Conservation (phyloP, 2,113 vertebrate genomes). For the Paratilapia polleni region DNA sequence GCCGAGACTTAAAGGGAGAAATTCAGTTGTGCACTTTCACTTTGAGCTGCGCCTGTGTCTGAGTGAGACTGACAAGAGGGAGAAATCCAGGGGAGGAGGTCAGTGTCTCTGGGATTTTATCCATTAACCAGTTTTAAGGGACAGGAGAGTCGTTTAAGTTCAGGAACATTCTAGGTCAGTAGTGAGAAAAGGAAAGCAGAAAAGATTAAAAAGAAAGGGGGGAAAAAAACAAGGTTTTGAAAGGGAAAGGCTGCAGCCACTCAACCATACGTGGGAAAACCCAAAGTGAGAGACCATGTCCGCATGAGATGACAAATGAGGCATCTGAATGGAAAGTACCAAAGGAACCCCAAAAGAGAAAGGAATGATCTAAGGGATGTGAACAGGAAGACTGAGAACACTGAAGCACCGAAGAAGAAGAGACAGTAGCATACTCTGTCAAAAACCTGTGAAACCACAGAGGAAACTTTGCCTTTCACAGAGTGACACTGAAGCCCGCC, state of each 20-base stretch:
- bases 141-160: slow-evolving; percentile 45
- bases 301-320: slow-evolving; percentile 62
- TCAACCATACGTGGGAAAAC: slow-evolving; percentile 67
- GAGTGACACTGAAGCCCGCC: slow-evolving; percentile 54
- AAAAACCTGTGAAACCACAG: slow-evolving; percentile 63
- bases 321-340: slow-evolving; percentile 72
- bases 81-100: slow-evolving; percentile 42
- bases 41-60: slow-evolving; percentile 64
- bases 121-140: slow-evolving; percentile 59
- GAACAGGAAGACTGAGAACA: slow-evolving; percentile 33
- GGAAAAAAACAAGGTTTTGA: slow-evolving; percentile 56
- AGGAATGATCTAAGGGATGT: slow-evolving; percentile 50
- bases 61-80: slow-evolving; percentile 63
- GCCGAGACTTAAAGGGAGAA: slow-evolving; percentile 71
- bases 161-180: slow-evolving; percentile 68
- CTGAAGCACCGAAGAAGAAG: slow-evolving; percentile 41
- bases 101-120: slow-evolving; percentile 51
- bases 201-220: not conserved
- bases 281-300: slow-evolving; percentile 67
- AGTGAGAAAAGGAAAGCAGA: slow-evolving; percentile 28
- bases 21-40: slow-evolving; percentile 75
- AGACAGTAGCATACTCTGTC: slow-evolving; percentile 44
- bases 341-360: slow-evolving; percentile 45
- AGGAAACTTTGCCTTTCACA: slow-evolving; percentile 60
- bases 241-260: slow-evolving; percentile 53